phyloP scores from a whole-genome alignment of 2,113 vertebrate species.

The Charadrius vociferus region DNA sequence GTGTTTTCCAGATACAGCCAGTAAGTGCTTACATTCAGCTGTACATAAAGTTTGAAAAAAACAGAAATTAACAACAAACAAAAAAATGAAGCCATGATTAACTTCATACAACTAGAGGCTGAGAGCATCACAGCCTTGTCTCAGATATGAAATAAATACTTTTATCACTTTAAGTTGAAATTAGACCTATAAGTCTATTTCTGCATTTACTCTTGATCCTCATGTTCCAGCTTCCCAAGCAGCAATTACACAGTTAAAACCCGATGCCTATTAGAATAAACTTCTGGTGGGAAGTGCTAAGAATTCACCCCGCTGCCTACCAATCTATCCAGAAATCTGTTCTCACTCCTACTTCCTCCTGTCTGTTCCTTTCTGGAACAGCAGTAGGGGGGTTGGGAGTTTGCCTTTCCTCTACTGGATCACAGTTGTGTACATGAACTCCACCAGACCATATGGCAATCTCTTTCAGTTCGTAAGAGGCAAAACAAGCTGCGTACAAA shows the following conservation, averaged over 20 bases:
- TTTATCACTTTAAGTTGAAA: background rate
- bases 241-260: slow-evolving; percentile 39
- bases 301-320: slow-evolving; percentile 56
- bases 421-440: slow-evolving; percentile 56
- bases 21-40: background rate
- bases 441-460: slow-evolving; percentile 33
- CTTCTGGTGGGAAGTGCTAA: slow-evolving; percentile 63
- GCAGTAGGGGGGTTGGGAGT: slow-evolving; percentile 44
- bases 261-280: slow-evolving; percentile 32
- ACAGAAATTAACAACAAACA: background rate
- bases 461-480: background rate
- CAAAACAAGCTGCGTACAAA: slow-evolving; percentile 36
- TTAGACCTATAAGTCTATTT: background rate
- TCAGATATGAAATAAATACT: background rate
- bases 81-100: background rate
- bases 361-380: slow-evolving; percentile 57
- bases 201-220: background rate
- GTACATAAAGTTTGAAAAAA: background rate
- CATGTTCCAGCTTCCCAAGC: background rate
- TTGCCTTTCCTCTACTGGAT: slow-evolving; percentile 58
- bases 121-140: background rate
- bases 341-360: slow-evolving; percentile 67
- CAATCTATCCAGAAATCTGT: slow-evolving; percentile 63
- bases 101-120: background rate
- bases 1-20: background rate